Evolutionary conservation across 2,888 invertebrate species (phyloP), one percentile per base, ranked within the genome.

Genomic region (Odontocolon sp.): DNA sequence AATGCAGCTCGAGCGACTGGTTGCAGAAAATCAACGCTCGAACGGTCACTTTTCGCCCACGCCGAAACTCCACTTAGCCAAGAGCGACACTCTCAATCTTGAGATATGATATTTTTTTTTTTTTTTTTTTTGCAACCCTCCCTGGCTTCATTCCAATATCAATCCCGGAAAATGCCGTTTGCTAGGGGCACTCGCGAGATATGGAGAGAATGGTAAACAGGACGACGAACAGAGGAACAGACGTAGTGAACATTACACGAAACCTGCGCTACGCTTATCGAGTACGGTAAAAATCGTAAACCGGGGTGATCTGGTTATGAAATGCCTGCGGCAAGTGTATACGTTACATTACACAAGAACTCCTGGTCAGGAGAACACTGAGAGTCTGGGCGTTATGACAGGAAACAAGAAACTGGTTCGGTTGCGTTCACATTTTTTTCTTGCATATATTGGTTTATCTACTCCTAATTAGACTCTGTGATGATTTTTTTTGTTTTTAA

Each of bases 291-390:
- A 70, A 76, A 47, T 42, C 6, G 31, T 4, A n/a, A 61, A 71
- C 63, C 71, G 33, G 63, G 56, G 63, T 56, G 57, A 72, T 77
- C 72, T 63, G 72, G 77, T 77, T 77, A 72, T 72, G 72, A 77
- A 77, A 77, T 77, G 77, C 77, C 72, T 72, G 77, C 72, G 77
- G 77, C 77, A 77, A 77, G 77, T 72, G 77, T 57, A 68, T 45
- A 50, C 50, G 63, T 77, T 72, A 50, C 50, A 57, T 77, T 72
- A 68, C 77, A 23, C 63, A 68, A 77, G 67, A 64, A 38, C 1
- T 40, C 59, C 57, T 38, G 69, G 69, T 40, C 59, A 31, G 40
- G 33, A 33, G 26, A 33, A 47, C 36, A n/a, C 45, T n/a, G 57
- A 52, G 57, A 52, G 23, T 33, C 26, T 33, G 50, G 52, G 36